These are phyloP conservation scores for Sitobion miscanthi DNA, from an alignment of 1,140 invertebrate species.

Conservation along the genomic window DNA sequence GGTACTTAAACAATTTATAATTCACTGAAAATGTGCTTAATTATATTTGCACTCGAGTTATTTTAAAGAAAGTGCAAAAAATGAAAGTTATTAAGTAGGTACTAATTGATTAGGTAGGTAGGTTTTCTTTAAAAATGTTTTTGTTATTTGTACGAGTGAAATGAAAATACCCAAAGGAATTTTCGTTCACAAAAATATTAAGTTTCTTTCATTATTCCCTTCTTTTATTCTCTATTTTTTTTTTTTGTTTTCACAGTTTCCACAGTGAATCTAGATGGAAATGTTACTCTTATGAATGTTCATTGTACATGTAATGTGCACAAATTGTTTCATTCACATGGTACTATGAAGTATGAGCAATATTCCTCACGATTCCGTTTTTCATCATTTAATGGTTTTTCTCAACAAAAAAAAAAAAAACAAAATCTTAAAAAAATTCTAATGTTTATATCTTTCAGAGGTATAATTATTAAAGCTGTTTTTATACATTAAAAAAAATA, in stretches of 20 bases:
- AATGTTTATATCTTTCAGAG: neutral
- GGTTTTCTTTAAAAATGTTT: neutral
- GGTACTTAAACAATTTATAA: neutral
- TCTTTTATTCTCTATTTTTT: neutral
- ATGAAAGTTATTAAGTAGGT: neutral
- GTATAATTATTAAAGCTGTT: neutral
- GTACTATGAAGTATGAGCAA: neutral
- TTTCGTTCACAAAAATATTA: slow-evolving; percentile 36
- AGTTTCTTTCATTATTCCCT: slow-evolving; percentile 3
- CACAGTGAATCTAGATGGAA: neutral
- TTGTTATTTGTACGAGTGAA: slow-evolving; percentile 3
- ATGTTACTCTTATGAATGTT: neutral
- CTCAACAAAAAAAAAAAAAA: neutral
- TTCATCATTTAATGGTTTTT: neutral
- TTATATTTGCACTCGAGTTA: too few species aligned
- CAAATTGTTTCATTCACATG: neutral
- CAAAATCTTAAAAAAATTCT: neutral
- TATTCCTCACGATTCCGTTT: neutral
- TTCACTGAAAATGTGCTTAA: neutral
- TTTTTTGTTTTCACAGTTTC: neutral
- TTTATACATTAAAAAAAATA: neutral
- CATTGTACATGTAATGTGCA: neutral
- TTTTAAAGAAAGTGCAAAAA: too few species aligned
- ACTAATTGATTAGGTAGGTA: neutral
- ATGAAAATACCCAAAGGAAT: neutral